Conservation (phyloP, 2,888 invertebrate species). For the Meta bourneti region DNA sequence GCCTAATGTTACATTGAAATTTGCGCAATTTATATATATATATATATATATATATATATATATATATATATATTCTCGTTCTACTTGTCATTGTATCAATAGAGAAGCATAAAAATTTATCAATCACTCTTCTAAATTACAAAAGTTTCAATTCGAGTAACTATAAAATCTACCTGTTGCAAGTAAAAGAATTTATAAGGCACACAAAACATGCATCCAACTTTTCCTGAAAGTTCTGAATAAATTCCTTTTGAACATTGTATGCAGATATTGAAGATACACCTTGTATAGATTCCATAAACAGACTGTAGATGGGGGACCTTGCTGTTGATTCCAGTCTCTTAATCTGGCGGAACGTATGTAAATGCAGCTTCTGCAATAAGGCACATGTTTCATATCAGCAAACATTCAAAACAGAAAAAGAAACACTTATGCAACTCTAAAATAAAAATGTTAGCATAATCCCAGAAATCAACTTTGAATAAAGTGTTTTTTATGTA, state of each 20-base stretch:
- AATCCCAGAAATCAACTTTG: no score
- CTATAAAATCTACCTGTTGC: constrained; percentile 36
- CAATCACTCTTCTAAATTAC: background rate
- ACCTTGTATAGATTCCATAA: constrained; percentile 82
- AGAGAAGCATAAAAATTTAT: no score
- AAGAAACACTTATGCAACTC: background rate
- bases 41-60: no score
- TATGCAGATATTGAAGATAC: constrained; percentile 79
- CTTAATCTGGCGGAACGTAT: constrained; percentile 82
- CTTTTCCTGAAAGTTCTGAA: constrained; percentile 27
- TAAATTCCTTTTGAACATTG: constrained; percentile 53
- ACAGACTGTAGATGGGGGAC: constrained; percentile 82
- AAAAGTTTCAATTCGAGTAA: background rate
- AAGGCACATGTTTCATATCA: constrained; percentile 11
- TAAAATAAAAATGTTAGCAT: background rate
- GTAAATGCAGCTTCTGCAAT: constrained; percentile 82
- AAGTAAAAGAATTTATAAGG: constrained; percentile 17
- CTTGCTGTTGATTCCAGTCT: constrained; percentile 81
- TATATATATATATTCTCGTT: no score
- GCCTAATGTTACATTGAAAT: no score
- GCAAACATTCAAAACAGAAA: background rate
- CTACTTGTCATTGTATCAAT: no score
- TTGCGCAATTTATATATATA: no score
- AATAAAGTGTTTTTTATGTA: background rate
- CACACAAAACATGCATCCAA: constrained; percentile 79